These are phyloP conservation scores for Thymallus thymallus DNA, from an alignment of 2,113 vertebrate species.

Conservation along the genomic window DNA sequence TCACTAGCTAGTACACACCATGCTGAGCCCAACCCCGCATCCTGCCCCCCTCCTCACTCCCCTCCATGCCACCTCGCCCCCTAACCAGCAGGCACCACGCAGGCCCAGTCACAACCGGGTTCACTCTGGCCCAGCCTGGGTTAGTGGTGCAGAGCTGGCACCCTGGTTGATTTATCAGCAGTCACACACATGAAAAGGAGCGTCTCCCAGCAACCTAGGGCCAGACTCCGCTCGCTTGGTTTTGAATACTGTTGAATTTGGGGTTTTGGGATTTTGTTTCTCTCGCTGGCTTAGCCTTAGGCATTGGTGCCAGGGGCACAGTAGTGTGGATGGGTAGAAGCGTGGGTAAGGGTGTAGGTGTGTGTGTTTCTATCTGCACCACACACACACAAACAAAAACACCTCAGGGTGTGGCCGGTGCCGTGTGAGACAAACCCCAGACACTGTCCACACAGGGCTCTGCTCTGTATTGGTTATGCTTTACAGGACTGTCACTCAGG, in stretches of 20 bases:
- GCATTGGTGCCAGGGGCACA: slow-evolving; percentile 24
- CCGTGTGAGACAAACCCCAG: no score
- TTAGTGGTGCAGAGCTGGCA: slow-evolving; percentile 13
- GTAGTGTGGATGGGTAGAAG: slow-evolving; percentile 11
- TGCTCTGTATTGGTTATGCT: no score
- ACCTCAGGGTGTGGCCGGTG: slow-evolving; percentile 45
- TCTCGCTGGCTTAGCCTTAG: slow-evolving; percentile 18
- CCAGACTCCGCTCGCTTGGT: slow-evolving; percentile 11
- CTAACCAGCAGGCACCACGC: no score
- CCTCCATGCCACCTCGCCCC: slow-evolving; percentile 33
- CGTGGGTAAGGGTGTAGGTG: slow-evolving; percentile 5
- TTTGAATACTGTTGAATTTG: slow-evolving; percentile 37
- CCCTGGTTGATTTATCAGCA: slow-evolving; percentile 43
- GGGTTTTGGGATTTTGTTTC: slow-evolving; percentile 22
- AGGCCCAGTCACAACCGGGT: not conserved
- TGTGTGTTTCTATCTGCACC: slow-evolving; percentile 16
- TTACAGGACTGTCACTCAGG: slow-evolving; percentile 41
- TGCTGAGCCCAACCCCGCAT: slow-evolving; percentile 54
- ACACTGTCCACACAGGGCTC: no score
- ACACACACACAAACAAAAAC: no score
- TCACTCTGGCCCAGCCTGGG: not conserved
- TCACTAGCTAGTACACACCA: slow-evolving; percentile 28
- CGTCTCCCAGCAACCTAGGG: slow-evolving; percentile 3
- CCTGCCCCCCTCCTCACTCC: slow-evolving; percentile 38
- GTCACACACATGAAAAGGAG: slow-evolving; percentile 26